Base-by-base conservation (phyloP, 2,113 vertebrate genomes). In the Fulica atra region DNA sequence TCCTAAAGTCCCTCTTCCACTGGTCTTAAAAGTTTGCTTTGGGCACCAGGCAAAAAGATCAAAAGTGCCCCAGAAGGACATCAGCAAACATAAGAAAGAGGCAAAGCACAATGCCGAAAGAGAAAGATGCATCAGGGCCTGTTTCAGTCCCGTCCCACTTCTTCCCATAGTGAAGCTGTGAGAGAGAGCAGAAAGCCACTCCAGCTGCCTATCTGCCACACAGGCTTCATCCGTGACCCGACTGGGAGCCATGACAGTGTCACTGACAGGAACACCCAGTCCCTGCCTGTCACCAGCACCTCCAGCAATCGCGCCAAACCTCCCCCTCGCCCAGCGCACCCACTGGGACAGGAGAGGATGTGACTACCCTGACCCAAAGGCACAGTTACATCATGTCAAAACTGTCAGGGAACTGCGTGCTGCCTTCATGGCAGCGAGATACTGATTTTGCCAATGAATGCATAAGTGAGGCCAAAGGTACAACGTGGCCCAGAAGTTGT, bases 251-350 rank as follows among this genome's bases (percentile, higher is more conserved):
- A 1, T 23, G 60, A 36, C 14, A 69, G 31, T 3, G 0, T 23
- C 11, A 7, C 29, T 70, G 70, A 20, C 36, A 73, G 38, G 25
- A 56, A 28, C 6, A 51, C 26, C 26, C 3, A 1, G 12, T 4
- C 24, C 23, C 20, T 69, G 28, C 21, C 65, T 63, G 54, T 31
- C 71, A 12, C n/a, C 61, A 87, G 36, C 36, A 76, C 8, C 14
- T 12, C 18, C 25, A 57, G 24, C 0, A 0, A 29, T 2, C 31
- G 6, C 0, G 1, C 5, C 69, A 66, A 64, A 84, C 9, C 29
- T 46, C 16, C 44, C 16, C 25, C 57, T 70, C 0, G 0, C 8
- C 21, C 51, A 40, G 23, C n/a, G 59, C 2, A 1, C 23, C 65
- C 3, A 0, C 33, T 64, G 50, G 23, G 66, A 57, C n/a, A 42